phyloP scores from a whole-genome alignment of 2,113 vertebrate genomes.

The Prinia subflava region DNA sequence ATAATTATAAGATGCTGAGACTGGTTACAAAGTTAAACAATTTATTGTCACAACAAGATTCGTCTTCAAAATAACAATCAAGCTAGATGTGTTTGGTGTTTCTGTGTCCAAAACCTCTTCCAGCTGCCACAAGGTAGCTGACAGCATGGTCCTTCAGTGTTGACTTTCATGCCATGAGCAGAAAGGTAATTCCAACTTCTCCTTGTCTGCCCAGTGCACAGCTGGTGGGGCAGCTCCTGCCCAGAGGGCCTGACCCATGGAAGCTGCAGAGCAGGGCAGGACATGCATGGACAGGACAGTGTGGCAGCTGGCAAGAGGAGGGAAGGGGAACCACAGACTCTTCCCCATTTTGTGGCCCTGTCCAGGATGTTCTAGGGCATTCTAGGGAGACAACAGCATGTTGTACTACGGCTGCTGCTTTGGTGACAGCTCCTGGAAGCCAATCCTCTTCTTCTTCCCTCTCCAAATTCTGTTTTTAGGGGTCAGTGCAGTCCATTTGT shows the following conservation, averaged over 20 bases:
- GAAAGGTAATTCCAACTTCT: neutral
- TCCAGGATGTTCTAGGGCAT: fast-evolving
- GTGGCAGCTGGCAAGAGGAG: neutral
- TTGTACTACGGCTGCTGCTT: neutral
- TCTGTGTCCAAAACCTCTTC: neutral
- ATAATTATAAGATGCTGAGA: neutral
- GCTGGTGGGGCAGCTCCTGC: neutral
- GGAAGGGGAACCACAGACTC: neutral
- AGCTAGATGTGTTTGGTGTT: neutral
- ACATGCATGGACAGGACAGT: too few species aligned
- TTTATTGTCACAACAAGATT: neutral
- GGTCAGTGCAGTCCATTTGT: neutral
- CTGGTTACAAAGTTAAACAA: neutral
- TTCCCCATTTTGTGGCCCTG: neutral
- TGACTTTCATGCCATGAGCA: neutral
- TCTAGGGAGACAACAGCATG: neutral
- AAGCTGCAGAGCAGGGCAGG: neutral
- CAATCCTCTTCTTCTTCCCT: neutral
- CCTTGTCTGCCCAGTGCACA: neutral
- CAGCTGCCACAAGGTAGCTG: neutral
- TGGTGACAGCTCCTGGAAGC: neutral
- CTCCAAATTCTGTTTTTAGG: neutral
- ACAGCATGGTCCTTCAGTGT: neutral
- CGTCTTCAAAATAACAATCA: neutral
- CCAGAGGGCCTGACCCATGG: too few species aligned